These are phyloP conservation scores for Cyprinella venusta DNA, from an alignment of 2,797 vertebrate species.

Conservation along the genomic window DNA sequence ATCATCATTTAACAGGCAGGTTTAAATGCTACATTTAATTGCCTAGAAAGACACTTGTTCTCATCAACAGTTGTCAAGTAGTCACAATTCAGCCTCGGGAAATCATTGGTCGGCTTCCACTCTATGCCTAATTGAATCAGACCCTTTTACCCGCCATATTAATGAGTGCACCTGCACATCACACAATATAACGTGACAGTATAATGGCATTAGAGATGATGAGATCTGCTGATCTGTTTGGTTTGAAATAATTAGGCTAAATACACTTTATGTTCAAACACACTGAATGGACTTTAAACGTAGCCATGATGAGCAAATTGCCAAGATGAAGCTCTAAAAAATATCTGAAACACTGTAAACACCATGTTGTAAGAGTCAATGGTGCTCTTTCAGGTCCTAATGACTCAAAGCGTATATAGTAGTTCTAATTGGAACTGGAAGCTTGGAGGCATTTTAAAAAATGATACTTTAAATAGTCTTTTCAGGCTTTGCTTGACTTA, in stretches of 20 bases:
- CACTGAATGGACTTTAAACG: neutral
- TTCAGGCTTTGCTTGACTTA: slow-evolving; percentile 3
- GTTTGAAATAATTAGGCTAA: slow-evolving; percentile 58
- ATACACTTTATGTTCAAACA: slow-evolving; percentile 27
- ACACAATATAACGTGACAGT: slow-evolving; percentile 62
- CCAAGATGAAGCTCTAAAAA: slow-evolving; percentile 10
- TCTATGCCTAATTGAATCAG: slow-evolving; percentile 62
- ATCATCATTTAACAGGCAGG: slow-evolving; percentile 1
- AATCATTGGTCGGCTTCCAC: slow-evolving; percentile 67
- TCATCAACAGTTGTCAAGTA: slow-evolving; percentile 50
- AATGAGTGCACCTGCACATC: slow-evolving; percentile 68
- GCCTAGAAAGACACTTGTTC: slow-evolving; percentile 36
- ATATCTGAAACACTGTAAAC: neutral
- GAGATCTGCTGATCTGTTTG: slow-evolving; percentile 67
- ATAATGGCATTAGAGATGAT: slow-evolving; percentile 69
- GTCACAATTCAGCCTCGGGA: slow-evolving; percentile 53
- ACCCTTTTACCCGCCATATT: slow-evolving; percentile 57
- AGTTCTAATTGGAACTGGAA: neutral
- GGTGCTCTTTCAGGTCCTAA: neutral
- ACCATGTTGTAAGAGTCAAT: neutral
- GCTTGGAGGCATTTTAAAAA: neutral
- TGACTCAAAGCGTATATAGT: neutral
- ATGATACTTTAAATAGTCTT: neutral
- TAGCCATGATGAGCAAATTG: slow-evolving; percentile 11
- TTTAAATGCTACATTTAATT: slow-evolving; percentile 26